Evolutionary conservation across 2,888 invertebrate genomes (phyloP).

Genomic region (Eugnorisma glareosa): DNA sequence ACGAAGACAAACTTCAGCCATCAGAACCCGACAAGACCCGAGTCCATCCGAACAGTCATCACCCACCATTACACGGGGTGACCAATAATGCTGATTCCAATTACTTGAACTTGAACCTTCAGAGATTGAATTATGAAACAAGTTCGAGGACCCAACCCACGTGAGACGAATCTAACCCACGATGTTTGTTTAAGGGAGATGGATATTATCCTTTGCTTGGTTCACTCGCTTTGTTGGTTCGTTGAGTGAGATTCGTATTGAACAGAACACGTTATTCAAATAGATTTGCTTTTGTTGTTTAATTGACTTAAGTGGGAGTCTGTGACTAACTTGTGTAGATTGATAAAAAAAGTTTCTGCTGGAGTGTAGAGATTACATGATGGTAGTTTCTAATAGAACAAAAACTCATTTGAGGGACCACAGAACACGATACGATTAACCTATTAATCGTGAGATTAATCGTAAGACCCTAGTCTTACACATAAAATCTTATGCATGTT

Average conservation of each 20-base stretch:
- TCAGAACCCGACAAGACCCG: conserved; percentile 6
- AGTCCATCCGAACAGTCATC: conserved; percentile 25
- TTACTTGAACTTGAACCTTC: conserved; percentile 44
- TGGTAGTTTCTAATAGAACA: background rate
- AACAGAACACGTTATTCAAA: conserved; percentile 22
- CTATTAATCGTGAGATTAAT: too few relatives aligned
- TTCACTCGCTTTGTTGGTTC: conserved; percentile 25
- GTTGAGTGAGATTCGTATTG: conserved; percentile 16
- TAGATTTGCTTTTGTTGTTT: conserved; percentile 35
- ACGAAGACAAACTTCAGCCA: conserved; percentile 6
- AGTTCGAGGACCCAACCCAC: conserved; percentile 12
- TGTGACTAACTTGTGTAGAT: background rate
- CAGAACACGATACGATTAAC: too few relatives aligned
- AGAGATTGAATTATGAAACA: conserved; percentile 60
- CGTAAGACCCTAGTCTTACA: too few relatives aligned
- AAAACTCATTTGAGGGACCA: background rate
- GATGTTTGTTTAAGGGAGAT: conserved; percentile 17
- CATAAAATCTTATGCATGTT: too few relatives aligned
- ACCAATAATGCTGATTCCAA: conserved; percentile 60
- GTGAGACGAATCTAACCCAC: conserved; percentile 26
- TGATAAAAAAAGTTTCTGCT: background rate
- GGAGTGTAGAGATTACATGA: background rate
- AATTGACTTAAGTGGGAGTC: conserved; percentile 15
- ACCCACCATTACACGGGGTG: conserved; percentile 48
- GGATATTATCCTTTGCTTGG: conserved; percentile 27